phyloP scores from a whole-genome alignment of 2,888 invertebrate genomes.

The Harpagoxenus sublaevis region DNA sequence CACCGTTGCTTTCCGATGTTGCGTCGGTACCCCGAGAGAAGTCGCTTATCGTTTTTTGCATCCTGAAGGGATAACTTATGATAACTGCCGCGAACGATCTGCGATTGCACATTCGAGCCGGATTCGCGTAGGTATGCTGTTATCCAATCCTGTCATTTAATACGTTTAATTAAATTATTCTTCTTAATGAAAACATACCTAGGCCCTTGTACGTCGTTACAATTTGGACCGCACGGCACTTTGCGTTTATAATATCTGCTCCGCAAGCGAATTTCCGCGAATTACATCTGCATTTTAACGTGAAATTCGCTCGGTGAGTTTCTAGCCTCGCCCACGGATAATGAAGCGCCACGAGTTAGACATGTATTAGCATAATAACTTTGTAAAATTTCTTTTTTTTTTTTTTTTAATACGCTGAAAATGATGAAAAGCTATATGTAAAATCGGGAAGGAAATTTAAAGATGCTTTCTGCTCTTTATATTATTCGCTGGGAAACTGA shows the following conservation, averaged over 20 bases:
- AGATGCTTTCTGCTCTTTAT: background rate
- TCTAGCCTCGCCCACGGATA: background rate
- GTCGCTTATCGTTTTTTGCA: slow-evolving; percentile 29
- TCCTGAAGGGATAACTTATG: slow-evolving; percentile 23
- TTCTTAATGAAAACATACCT: slow-evolving; percentile 27
- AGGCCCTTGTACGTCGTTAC: slow-evolving; percentile 10
- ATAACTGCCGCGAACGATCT: slow-evolving; percentile 27
- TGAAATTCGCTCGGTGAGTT: slow-evolving; percentile 31
- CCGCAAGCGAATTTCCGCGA: slow-evolving; percentile 26
- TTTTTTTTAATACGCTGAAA: background rate
- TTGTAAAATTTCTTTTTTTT: background rate
- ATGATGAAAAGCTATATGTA: background rate
- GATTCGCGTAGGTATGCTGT: background rate
- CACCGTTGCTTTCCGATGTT: slow-evolving; percentile 58
- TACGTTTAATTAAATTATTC: slow-evolving; percentile 43
- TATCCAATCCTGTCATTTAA: slow-evolving; percentile 37
- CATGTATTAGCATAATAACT: slow-evolving; percentile 16
- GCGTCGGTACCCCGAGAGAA: slow-evolving; percentile 17
- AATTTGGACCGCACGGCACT: slow-evolving; percentile 7
- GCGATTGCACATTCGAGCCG: slow-evolving; percentile 13
- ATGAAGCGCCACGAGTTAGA: slow-evolving; percentile 12
- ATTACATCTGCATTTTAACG: slow-evolving; percentile 46
- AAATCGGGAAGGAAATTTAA: background rate
- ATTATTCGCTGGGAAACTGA: slow-evolving; percentile 14
- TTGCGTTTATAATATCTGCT: slow-evolving; percentile 22